These are phyloP conservation scores for Pogonus chalceus DNA, from an alignment of 1,140 invertebrate species.

Conservation along the genomic window DNA sequence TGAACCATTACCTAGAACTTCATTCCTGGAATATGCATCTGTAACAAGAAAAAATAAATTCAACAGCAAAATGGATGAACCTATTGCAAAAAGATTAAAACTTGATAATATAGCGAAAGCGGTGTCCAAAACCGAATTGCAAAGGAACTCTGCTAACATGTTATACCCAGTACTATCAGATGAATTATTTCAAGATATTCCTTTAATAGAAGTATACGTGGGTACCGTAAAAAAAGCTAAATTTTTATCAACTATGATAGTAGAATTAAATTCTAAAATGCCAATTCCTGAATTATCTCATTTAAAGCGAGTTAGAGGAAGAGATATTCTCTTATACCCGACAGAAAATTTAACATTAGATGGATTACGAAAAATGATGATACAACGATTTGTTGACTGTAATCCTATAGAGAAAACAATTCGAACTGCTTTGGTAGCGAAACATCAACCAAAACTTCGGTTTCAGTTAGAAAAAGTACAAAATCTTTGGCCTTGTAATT, in stretches of 20 bases:
- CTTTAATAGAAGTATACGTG: slow-evolving; percentile 46
- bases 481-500: slow-evolving; percentile 73
- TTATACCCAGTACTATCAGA: slow-evolving; percentile 39
- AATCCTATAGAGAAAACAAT: slow-evolving; percentile 43
- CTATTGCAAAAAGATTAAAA: not conserved
- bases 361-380: slow-evolving; percentile 39
- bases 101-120: not conserved
- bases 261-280: slow-evolving; percentile 42
- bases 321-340: slow-evolving; percentile 49
- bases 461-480: slow-evolving; percentile 53
- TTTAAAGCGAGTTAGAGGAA: slow-evolving; percentile 59
- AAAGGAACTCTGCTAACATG: slow-evolving; percentile 1
- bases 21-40: too few species aligned
- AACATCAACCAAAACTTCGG: slow-evolving; percentile 48
- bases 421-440: slow-evolving; percentile 48
- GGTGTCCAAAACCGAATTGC: not conserved
- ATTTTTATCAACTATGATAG: slow-evolving; percentile 51
- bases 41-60: too few species aligned
- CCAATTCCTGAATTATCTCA: slow-evolving; percentile 53
- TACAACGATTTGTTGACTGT: slow-evolving; percentile 40
- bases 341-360: slow-evolving; percentile 17
- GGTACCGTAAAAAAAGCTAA: slow-evolving; percentile 48
- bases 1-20: too few species aligned
- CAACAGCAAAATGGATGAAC: slow-evolving; percentile 6
- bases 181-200: slow-evolving; percentile 40